These are phyloP conservation scores for Colaptes auratus DNA, from an alignment of 2,113 vertebrate species.

Conservation along the genomic window DNA sequence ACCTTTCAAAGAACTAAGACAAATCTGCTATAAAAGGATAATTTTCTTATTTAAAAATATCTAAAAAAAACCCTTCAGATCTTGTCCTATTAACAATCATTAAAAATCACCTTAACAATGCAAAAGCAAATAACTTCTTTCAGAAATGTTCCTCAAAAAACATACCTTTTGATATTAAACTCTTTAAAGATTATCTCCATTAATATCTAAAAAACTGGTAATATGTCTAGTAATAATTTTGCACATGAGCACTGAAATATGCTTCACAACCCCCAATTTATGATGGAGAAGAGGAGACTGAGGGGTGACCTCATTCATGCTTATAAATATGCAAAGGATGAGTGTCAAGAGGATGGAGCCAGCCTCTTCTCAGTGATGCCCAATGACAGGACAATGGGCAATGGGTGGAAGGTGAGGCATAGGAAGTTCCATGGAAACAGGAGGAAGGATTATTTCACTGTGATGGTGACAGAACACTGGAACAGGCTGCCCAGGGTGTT, in stretches of 20 bases:
- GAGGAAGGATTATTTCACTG: no score
- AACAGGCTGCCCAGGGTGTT: no score
- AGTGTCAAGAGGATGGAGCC: no score
- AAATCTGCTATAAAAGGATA: background rate
- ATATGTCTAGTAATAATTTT: background rate
- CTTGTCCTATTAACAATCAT: background rate
- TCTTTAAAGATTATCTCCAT: background rate
- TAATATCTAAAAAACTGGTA: background rate
- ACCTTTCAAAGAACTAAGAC: background rate
- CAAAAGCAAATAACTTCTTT: background rate
- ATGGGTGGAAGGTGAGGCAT: no score
- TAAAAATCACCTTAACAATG: background rate
- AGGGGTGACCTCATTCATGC: no score
- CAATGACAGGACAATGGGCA: no score
- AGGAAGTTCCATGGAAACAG: no score
- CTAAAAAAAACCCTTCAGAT: background rate
- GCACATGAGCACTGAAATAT: background rate
- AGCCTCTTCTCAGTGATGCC: no score
- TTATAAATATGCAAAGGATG: no score
- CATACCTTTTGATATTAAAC: background rate
- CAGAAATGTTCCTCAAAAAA: background rate
- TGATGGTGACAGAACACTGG: no score
- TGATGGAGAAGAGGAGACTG: background rate
- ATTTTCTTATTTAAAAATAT: background rate
- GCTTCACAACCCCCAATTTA: background rate